Base-by-base conservation (phyloP, 2,797 vertebrate species). In the Arnoldichthys spilopterus region DNA sequence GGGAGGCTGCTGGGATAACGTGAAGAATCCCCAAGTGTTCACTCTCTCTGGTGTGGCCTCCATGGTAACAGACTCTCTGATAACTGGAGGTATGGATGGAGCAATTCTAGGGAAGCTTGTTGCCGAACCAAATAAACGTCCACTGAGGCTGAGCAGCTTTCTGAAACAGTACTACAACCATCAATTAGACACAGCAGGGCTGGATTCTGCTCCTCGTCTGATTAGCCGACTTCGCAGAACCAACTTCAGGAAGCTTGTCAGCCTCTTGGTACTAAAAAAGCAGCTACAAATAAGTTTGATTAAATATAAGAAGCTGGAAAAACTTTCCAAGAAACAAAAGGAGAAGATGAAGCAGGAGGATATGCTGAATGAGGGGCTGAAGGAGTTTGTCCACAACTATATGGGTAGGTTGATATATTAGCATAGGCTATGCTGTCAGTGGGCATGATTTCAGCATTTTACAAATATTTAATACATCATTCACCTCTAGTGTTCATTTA, bases 51-150 rank as follows among this genome's bases (percentile, higher is more conserved):
- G 88, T 20, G 61, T 76, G 11, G 74, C 88, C n/a, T 83, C 88
- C 2, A 54, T 47, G 0, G 90, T 93, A 0, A 95, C 96, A 0
- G 87, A 91, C 0, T 93, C 95, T 28, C 75, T 94, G 24, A 85
- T 96, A 83, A 95, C 95, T 0, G 96, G 96, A 1, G 96, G 92
- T 3, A 93, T 98, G 90, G 97, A 98, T 0, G 96, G 96, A 1
- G 54, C 88, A 30, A 43, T 97, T 30, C 80, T 98, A 2, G 95
- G 95, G 12, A 59, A 68, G 11, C 86, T 74, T 20, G 58, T 95
- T 32, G 84, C 84, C 6, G 6, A 13, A 24, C 75, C 59, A 37
- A 11, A 83, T 32, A 30, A 56, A n/a, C 30, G 0, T 54, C 30
- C 86, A 2, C 2, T 32, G 1, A 85, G 54, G 24, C 84, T 96